Percentiles rank a stretch among this genome's conserved stretches.
Conservation (phyloP, 2,113 vertebrate genomes). For the Gymnobelideus leadbeateri region DNA sequence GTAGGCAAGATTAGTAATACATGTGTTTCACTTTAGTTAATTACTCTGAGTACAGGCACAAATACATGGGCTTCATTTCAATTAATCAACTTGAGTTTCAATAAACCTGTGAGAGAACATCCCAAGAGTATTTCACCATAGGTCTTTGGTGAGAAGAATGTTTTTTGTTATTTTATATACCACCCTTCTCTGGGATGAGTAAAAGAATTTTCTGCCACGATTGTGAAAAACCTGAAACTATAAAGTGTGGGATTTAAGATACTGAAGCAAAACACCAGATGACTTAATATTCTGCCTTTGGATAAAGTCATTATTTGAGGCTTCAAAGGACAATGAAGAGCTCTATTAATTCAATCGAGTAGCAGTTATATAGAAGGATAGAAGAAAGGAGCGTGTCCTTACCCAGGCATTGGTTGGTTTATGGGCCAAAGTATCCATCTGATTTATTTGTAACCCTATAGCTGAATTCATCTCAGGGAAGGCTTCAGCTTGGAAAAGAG, state of each 20-base stretch:
- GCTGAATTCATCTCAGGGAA: slow-evolving; percentile 13
- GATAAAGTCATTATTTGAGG: slow-evolving; percentile 37
- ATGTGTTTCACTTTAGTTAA: slow-evolving; percentile 70
- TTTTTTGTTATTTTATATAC: neutral
- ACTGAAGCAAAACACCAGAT: slow-evolving; percentile 55
- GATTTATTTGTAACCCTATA: slow-evolving; percentile 43
- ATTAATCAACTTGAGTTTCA: slow-evolving; percentile 70
- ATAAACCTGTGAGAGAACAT: slow-evolving; percentile 35
- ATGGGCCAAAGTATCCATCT: slow-evolving; percentile 47
- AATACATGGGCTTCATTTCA: slow-evolving; percentile 28
- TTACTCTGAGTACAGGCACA: slow-evolving; percentile 61
- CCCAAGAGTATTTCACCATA: slow-evolving; percentile 4
- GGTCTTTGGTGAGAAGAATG: slow-evolving; percentile 20
- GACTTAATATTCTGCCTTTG: slow-evolving; percentile 65
- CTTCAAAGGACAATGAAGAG: slow-evolving; percentile 59
- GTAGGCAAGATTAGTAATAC: slow-evolving; percentile 57
- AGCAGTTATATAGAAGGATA: neutral
- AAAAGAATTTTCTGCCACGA: slow-evolving; percentile 42
- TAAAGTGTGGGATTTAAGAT: slow-evolving; percentile 44
- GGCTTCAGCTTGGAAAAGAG: slow-evolving; percentile 40
- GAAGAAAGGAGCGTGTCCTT: slow-evolving; percentile 11
- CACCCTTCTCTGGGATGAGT: slow-evolving; percentile 2
- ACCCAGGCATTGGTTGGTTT: slow-evolving; percentile 62
- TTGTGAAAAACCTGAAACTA: slow-evolving; percentile 56
- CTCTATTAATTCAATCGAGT: slow-evolving; percentile 54